phyloP scores from a whole-genome alignment of 2,888 invertebrate species.

The Sphaerophoria rueppellii region DNA sequence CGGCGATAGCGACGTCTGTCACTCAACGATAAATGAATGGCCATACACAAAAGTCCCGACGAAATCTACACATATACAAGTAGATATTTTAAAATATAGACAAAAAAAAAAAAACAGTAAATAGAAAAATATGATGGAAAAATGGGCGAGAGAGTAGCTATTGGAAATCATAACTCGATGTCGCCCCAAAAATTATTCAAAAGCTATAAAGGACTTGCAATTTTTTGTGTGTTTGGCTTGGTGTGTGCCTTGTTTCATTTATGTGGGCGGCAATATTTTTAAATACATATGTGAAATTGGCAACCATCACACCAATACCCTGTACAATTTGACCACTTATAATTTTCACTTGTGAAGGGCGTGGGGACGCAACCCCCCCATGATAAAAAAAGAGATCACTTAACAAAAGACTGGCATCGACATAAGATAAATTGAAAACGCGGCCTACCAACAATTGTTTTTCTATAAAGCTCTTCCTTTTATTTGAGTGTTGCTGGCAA shows the following conservation, averaged over 20 bases:
- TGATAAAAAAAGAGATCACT: slow-evolving; percentile 14
- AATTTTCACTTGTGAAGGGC: neutral
- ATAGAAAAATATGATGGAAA: slow-evolving; percentile 33
- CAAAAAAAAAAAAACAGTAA: slow-evolving; percentile 10
- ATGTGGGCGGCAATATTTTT: neutral
- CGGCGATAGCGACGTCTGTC: slow-evolving; percentile 61
- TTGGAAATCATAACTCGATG: slow-evolving; percentile 52
- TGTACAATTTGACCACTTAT: neutral
- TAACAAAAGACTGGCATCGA: slow-evolving; percentile 62
- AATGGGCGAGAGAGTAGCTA: slow-evolving; percentile 10
- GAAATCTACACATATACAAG: neutral
- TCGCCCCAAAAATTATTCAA: slow-evolving; percentile 69
- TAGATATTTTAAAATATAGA: neutral
- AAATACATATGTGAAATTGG: slow-evolving; percentile 33
- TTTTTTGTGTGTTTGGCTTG: slow-evolving; percentile 15
- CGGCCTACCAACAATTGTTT: slow-evolving; percentile 60
- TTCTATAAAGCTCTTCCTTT: neutral
- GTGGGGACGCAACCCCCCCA: neutral
- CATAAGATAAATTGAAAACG: slow-evolving; percentile 61
- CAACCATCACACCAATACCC: slow-evolving; percentile 47
- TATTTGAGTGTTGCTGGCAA: neutral
- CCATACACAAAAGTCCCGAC: slow-evolving; percentile 33
- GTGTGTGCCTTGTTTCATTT: neutral
- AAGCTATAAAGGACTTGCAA: slow-evolving; percentile 47
- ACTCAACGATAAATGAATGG: slow-evolving; percentile 71